Evolutionary conservation across 1,140 invertebrate genomes (phyloP).

Genomic region (Polypedilum pembai): DNA sequence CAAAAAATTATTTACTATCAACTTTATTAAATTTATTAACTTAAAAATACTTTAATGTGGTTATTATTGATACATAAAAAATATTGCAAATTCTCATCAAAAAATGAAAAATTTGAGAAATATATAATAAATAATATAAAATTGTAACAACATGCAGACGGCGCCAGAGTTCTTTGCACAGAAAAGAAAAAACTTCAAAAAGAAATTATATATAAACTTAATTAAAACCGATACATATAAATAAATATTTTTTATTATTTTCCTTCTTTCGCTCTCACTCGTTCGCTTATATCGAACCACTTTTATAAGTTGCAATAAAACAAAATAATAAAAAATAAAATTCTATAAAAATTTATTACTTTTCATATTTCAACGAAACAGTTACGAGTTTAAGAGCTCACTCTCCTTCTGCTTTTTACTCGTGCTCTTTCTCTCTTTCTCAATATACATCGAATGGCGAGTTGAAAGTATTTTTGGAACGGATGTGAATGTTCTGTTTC

Average conservation of each 20-base stretch:
- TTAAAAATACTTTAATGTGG: no score
- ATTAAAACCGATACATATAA: constrained; percentile 8
- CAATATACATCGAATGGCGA: no score
- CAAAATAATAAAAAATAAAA: constrained; percentile 20
- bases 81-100: neutral
- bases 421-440: no score
- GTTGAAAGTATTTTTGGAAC: constrained; percentile 9
- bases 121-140: neutral
- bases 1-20: no score
- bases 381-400: constrained; percentile 8
- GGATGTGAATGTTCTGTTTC: constrained; percentile 6
- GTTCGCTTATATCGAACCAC: neutral
- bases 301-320: constrained; percentile 19
- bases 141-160: constrained; percentile 5
- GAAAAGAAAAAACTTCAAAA: neutral
- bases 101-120: neutral
- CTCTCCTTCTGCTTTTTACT: no score
- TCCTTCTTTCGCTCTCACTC: no score
- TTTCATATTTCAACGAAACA: constrained; percentile 18
- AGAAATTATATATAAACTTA: constrained; percentile 6
- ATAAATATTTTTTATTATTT: constrained; percentile 7
- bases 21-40: no score
- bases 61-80: neutral
- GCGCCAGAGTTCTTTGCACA: constrained; percentile 9
- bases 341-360: constrained; percentile 20